Evolutionary conservation across 2,113 vertebrate species (phyloP).

Genomic region (Grammomys dolichurus): DNA sequence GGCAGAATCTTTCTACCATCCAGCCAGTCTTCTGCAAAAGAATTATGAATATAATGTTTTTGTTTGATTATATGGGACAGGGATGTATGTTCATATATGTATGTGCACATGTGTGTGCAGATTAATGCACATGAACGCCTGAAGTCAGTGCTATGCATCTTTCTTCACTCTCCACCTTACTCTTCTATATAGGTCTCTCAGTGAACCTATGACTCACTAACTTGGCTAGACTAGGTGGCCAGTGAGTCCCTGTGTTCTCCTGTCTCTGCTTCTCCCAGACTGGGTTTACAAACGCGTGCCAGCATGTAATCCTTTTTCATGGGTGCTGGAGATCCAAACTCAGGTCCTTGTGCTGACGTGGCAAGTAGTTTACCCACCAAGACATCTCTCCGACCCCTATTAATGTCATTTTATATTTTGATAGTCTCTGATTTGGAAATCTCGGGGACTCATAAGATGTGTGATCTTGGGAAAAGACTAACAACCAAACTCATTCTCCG

Average conservation of each 20-base stretch:
- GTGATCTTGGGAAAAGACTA: neutral
- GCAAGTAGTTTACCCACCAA: neutral
- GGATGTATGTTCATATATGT: too few species aligned
- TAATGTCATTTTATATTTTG: conserved; percentile 1
- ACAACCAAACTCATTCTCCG: neutral
- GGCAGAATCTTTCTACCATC: conserved; percentile 29
- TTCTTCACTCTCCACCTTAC: neutral
- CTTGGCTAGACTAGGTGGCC: neutral
- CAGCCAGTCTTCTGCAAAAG: neutral
- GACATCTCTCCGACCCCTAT: neutral
- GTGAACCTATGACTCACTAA: neutral
- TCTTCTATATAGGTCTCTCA: neutral
- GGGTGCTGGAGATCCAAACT: too few species aligned
- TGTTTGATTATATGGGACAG: too few species aligned
- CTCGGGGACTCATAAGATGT: neutral
- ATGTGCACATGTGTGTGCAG: neutral
- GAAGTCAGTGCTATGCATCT: neutral
- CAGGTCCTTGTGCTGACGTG: neutral
- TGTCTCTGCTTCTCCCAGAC: neutral
- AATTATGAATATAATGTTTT: neutral
- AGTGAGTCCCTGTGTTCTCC: neutral
- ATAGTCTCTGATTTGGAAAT: neutral
- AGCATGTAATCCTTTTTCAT: neutral
- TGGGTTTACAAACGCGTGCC: neutral
- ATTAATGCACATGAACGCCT: neutral